Base-by-base conservation (phyloP, 2,113 vertebrate species). In the Plotosus lineatus region DNA sequence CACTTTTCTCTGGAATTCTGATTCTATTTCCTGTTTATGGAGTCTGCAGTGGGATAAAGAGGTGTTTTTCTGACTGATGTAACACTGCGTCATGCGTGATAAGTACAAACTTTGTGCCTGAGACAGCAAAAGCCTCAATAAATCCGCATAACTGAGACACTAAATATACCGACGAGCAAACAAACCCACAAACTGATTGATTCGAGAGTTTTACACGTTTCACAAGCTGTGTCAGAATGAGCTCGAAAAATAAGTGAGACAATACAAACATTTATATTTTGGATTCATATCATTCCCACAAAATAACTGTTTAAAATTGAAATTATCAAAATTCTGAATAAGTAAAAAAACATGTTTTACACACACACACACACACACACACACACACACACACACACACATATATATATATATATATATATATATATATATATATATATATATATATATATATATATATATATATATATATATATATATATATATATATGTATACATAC, bases 1-100 rank as follows among this genome's bases (percentile, higher is more conserved):
- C 17, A 85, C 53, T 73, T 90, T 88, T 42, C 79, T 90, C 74
- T 87, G 75, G 83, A 90, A 91, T 26, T 94, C 93, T 19, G 85
- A 82, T 84, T 93, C 91, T 48, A 92, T 82, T 55, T 94, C 93
- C 55, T 86, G 84, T 87, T 91, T 91, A 61, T 90, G 89, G 31
- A 93, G 84, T 82, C 93, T 94, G 60, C 53, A 86, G 82, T 0
- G 42, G 53, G 4, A 0, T 61, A 65, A 14, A 72, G 19, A 63
- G 2, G 71, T 23, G 23, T 17, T 48, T 44, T 63, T 6, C 2
- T 40, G 40, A n/a, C 46, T 48, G 42, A 40, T 36, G 23, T 17
- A 74, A 31, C 46, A 77, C 6, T 9, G 2, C 23, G 9, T 38
- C 12, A 40, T 1, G 31, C 8, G 28, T 17, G 28, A 51, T 11